Percentiles rank a stretch among this genome's conserved stretches.
phyloP scores from a whole-genome alignment of 2,888 invertebrate genomes.

The Apocheima hispidaria region DNA sequence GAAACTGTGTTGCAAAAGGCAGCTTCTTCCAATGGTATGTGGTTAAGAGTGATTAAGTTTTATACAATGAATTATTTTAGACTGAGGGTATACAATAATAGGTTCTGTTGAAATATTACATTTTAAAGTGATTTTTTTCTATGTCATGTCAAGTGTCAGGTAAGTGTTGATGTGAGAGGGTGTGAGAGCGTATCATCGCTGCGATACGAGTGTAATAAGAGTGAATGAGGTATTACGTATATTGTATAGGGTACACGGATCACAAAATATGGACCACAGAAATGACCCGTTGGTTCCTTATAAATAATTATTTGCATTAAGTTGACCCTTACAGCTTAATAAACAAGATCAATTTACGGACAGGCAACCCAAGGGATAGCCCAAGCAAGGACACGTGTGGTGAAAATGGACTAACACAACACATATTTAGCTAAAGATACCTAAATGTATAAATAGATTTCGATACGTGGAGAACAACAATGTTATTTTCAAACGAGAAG shows the following conservation, averaged over 20 bases:
- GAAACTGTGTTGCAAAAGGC: too few relatives aligned
- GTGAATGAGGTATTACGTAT: not conserved
- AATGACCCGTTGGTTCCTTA: conserved; percentile 5
- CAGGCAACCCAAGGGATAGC: conserved; percentile 7
- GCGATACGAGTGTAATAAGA: not conserved
- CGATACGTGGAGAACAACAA: not conserved
- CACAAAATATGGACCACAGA: not conserved
- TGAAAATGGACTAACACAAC: not conserved
- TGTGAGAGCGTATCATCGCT: too few relatives aligned
- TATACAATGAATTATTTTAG: too few relatives aligned
- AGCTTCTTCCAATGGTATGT: too few relatives aligned
- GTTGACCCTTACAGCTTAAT: conserved; percentile 20
- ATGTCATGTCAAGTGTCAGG: too few relatives aligned
- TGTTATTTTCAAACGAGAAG: too few relatives aligned
- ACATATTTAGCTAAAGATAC: not conserved
- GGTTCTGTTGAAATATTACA: too few relatives aligned
- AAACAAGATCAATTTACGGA: conserved; percentile 22
- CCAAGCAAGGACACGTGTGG: conserved; percentile 13
- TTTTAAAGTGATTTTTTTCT: too few relatives aligned
- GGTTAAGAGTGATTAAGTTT: too few relatives aligned
- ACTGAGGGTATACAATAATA: too few relatives aligned
- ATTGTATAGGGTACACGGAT: too few relatives aligned
- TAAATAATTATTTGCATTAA: conserved; percentile 18
- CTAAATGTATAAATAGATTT: not conserved
- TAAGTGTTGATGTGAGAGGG: too few relatives aligned